Conservation (phyloP, 2,797 vertebrate genomes). For the Sebastes nivosus region DNA sequence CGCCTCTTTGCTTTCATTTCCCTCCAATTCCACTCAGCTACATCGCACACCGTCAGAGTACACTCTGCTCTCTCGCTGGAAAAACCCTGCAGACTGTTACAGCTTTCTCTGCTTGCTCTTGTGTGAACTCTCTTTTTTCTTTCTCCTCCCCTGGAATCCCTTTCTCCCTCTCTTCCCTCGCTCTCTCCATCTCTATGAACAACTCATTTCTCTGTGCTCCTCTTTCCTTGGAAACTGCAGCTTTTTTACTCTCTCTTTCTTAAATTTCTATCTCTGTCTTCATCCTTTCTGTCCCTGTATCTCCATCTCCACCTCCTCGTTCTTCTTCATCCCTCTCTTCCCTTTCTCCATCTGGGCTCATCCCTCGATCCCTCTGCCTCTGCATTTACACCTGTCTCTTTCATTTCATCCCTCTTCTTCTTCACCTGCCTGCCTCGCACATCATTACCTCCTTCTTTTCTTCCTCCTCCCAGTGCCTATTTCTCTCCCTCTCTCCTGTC, state of each 20-base stretch:
- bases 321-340: neutral
- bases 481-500: slow-evolving; percentile 2
- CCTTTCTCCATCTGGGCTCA: slow-evolving; percentile 46
- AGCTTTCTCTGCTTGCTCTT: slow-evolving; percentile 2
- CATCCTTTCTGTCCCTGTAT: neutral
- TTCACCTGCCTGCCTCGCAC: slow-evolving; percentile 23
- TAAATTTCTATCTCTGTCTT: neutral
- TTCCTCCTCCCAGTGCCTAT: neutral
- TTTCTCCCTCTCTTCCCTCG: neutral
- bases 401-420: slow-evolving; percentile 53
- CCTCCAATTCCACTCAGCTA: slow-evolving; percentile 7
- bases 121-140: slow-evolving; percentile 1
- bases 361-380: slow-evolving; percentile 21
- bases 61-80: neutral
- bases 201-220: neutral
- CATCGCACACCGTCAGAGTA: neutral
- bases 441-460: slow-evolving; percentile 22
- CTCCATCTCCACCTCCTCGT: slow-evolving; percentile 25
- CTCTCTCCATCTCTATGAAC: neutral
- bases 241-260: neutral
- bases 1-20: slow-evolving; percentile 17
- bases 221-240: slow-evolving; percentile 3
- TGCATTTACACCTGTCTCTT: slow-evolving; percentile 56
- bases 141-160: neutral
- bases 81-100: slow-evolving; percentile 21